Evolutionary conservation across 2,797 vertebrate species (phyloP).

Genomic region (Cephalopachus bancanus): DNA sequence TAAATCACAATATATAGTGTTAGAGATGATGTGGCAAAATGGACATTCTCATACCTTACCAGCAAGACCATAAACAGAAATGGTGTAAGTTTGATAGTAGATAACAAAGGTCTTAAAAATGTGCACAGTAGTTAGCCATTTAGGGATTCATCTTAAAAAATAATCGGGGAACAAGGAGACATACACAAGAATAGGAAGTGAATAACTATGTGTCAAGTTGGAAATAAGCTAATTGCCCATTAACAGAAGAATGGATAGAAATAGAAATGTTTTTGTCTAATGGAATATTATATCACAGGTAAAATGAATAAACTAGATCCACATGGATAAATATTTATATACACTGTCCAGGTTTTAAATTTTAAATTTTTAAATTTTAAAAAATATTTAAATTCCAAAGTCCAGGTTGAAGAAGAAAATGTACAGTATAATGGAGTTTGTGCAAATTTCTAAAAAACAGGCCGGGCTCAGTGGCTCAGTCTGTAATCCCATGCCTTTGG

Average conservation of each 20-base stretch:
- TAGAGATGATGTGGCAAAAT: background rate
- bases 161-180: background rate
- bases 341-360: too few relatives aligned
- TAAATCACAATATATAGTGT: background rate
- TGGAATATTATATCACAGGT: background rate
- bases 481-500: too few relatives aligned
- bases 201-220: background rate
- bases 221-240: background rate
- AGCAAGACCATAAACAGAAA: too few relatives aligned
- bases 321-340: background rate
- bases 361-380: too few relatives aligned
- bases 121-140: background rate
- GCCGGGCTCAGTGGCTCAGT: too few relatives aligned
- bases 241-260: background rate
- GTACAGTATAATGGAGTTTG: background rate
- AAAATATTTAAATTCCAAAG: conserved; percentile 1
- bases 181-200: background rate
- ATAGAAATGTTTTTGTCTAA: background rate
- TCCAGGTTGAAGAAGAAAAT: background rate
- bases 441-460: background rate
- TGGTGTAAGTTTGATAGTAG: background rate
- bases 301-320: background rate
- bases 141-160: background rate
- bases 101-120: background rate
- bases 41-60: background rate